A percentile compares a stretch with the other conserved stretches of the same genome.
Conservation (phyloP, 2,888 invertebrate genomes). For the Diarsia dahlii region DNA sequence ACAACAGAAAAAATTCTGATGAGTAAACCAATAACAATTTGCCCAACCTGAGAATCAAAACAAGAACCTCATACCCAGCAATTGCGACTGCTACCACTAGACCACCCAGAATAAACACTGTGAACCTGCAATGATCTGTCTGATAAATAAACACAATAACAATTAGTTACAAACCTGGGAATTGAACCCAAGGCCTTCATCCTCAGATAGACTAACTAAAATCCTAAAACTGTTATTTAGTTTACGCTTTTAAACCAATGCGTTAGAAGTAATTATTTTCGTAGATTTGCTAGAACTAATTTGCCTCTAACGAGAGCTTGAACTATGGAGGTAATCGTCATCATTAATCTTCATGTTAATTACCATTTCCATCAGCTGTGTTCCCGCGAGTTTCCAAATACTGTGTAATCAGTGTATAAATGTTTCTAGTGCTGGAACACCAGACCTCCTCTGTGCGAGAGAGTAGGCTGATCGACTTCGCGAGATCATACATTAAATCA, state of each 20-base stretch:
- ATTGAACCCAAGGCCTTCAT: no score
- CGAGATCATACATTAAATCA: no score
- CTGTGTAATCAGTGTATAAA: no score
- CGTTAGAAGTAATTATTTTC: not conserved
- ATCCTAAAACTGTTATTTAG: not conserved
- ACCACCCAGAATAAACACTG: no score
- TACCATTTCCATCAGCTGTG: constrained; percentile 14
- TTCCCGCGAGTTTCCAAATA: not conserved
- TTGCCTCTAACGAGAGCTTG: constrained; percentile 3
- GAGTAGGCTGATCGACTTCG: not conserved
- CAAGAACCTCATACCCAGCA: not conserved
- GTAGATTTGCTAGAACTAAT: constrained; percentile 16
- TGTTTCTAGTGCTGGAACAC: not conserved
- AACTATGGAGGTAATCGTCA: constrained; percentile 4
- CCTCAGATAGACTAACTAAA: not conserved
- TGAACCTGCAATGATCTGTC: no score
- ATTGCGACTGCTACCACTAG: no score
- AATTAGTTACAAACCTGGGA: no score
- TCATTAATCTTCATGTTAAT: constrained; percentile 25
- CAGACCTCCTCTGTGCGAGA: not conserved
- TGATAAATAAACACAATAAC: no score
- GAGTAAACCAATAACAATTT: not conserved
- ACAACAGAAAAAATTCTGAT: not conserved
- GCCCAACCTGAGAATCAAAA: not conserved
- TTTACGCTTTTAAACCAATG: not conserved